Percentiles rank a stretch among this genome's conserved stretches.
Conservation (phyloP, 2,888 invertebrate genomes). For the Himalopsyche kuldschensis region DNA sequence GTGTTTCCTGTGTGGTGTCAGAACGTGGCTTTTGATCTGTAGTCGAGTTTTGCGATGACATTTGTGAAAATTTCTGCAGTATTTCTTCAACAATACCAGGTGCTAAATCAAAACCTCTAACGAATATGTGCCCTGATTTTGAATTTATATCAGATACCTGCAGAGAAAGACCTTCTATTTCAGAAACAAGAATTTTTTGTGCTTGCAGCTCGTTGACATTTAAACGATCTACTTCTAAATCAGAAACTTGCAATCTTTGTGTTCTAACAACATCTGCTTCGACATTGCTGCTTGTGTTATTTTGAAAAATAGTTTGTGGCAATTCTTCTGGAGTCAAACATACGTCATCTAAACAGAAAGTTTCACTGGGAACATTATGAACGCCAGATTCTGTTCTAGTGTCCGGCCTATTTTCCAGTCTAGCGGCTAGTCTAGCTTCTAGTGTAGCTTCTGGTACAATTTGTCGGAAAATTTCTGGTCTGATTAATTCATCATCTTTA, state of each 20-base stretch:
- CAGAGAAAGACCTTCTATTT: slow-evolving; percentile 75
- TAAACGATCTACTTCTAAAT: slow-evolving; percentile 77
- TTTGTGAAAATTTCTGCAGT: slow-evolving; percentile 59
- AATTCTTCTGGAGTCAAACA: slow-evolving; percentile 41
- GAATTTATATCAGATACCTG: slow-evolving; percentile 73
- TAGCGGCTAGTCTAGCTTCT: background rate
- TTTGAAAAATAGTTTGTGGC: slow-evolving; percentile 25
- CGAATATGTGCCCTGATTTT: slow-evolving; percentile 67
- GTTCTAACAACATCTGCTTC: slow-evolving; percentile 54
- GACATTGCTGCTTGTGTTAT: slow-evolving; percentile 36
- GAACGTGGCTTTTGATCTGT: slow-evolving; percentile 44
- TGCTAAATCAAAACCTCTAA: slow-evolving; percentile 70
- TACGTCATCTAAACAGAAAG: slow-evolving; percentile 41
- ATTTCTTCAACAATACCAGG: slow-evolving; percentile 70
- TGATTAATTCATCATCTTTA: slow-evolving; percentile 41
- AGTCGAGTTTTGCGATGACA: slow-evolving; percentile 45
- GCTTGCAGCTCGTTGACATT: slow-evolving; percentile 80
- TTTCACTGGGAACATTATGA: slow-evolving; percentile 43
- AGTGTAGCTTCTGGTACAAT: slow-evolving; percentile 46
- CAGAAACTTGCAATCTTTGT: slow-evolving; percentile 69
- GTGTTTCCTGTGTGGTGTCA: slow-evolving; percentile 23
- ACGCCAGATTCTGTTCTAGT: background rate
- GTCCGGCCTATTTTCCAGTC: no score
- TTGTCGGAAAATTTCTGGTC: no score
- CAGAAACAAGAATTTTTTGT: slow-evolving; percentile 77